phyloP scores from a whole-genome alignment of 2,113 vertebrate species.

The Ibidorhyncha struthersii region DNA sequence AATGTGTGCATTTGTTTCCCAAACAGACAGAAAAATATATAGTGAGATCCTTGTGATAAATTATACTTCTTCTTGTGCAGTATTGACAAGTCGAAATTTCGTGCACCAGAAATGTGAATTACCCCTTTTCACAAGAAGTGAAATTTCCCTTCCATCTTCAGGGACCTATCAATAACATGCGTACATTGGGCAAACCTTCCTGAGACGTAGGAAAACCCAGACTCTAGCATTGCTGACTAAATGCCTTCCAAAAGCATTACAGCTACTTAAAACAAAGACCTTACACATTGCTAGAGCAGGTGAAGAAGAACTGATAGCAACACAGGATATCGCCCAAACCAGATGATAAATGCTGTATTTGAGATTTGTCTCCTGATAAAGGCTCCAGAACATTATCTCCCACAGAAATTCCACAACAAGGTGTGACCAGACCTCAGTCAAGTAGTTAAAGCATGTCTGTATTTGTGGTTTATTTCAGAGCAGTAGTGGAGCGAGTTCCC shows the following conservation, averaged over 20 bases:
- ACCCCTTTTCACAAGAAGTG: background rate
- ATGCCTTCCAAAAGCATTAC: background rate
- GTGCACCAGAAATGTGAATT: background rate
- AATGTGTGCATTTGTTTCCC: background rate
- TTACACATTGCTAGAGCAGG: background rate
- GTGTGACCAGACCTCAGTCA: background rate
- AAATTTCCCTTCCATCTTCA: background rate
- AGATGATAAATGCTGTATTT: background rate
- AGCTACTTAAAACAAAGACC: background rate
- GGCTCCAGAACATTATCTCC: background rate
- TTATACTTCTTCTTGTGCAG: background rate
- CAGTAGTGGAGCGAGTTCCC: background rate
- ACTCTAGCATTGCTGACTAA: background rate
- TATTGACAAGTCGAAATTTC: background rate
- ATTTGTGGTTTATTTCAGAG: background rate
- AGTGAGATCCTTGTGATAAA: background rate
- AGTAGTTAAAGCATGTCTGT: background rate
- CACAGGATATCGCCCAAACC: background rate
- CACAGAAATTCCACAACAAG: background rate
- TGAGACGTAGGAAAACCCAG: background rate
- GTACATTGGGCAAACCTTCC: background rate
- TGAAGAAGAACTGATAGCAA: background rate
- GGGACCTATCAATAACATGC: background rate
- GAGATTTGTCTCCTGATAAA: background rate
- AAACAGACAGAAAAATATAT: background rate